phyloP scores from a whole-genome alignment of 2,888 invertebrate species.

The Drosophila kuntzei region DNA sequence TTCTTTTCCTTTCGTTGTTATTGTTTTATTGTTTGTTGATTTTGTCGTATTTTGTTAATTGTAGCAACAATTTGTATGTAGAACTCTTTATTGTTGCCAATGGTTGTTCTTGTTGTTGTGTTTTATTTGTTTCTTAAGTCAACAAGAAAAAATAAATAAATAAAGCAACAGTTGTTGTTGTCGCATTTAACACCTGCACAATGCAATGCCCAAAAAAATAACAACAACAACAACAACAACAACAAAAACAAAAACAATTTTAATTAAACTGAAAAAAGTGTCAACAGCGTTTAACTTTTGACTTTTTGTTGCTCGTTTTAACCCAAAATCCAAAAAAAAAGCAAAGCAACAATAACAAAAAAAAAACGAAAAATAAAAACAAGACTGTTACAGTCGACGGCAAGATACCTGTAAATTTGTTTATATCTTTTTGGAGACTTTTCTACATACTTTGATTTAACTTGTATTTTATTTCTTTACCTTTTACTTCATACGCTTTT shows the following conservation, averaged over 20 bases:
- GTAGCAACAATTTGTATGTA: slow-evolving; percentile 25
- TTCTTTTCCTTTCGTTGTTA: slow-evolving; percentile 1
- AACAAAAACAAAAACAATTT: slow-evolving; percentile 28
- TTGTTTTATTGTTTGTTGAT: slow-evolving; percentile 14
- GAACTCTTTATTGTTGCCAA: slow-evolving; percentile 9
- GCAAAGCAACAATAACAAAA: slow-evolving; percentile 12
- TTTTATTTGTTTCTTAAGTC: slow-evolving; percentile 23
- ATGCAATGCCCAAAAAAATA: slow-evolving; percentile 49
- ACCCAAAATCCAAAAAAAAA: slow-evolving; percentile 26
- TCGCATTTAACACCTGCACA: slow-evolving; percentile 61
- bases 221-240: slow-evolving; percentile 16
- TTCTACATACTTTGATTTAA: not conserved
- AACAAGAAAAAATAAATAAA: slow-evolving; percentile 36
- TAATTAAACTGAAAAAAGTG: slow-evolving; percentile 66
- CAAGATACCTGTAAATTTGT: slow-evolving; percentile 8
- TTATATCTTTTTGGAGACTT: not conserved
- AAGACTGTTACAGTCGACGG: not conserved
- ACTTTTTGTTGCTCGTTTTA: slow-evolving; percentile 47
- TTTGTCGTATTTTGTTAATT: slow-evolving; percentile 21
- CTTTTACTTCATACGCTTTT: not conserved
- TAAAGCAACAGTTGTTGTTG: slow-evolving; percentile 38
- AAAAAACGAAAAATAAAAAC: slow-evolving; percentile 6
- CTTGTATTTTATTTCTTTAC: not conserved
- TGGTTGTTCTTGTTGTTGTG: slow-evolving; percentile 16
- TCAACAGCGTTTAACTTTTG: slow-evolving; percentile 73